phyloP scores from a whole-genome alignment of 2,888 invertebrate species.

The Drosophila macrospina region DNA sequence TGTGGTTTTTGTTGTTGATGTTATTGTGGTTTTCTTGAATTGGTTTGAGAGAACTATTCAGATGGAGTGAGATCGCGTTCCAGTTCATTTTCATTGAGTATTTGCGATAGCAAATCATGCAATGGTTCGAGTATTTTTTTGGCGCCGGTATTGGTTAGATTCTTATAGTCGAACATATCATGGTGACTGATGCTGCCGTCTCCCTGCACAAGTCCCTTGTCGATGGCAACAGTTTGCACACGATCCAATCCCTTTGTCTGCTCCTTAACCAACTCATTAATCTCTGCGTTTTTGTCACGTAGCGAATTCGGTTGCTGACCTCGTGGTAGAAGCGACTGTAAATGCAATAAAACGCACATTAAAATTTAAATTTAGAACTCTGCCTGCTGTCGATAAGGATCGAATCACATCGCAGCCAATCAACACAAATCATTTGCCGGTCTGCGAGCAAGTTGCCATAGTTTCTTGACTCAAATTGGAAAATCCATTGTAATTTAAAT shows the following conservation, averaged over 20 bases:
- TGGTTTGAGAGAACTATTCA: slow-evolving; percentile 86
- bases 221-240: slow-evolving; percentile 92
- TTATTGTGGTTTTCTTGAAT: slow-evolving; percentile 1
- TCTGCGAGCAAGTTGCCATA: no score
- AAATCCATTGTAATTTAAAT: not conserved
- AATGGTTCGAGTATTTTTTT: slow-evolving; percentile 94
- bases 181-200: slow-evolving; percentile 94
- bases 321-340: slow-evolving; percentile 93
- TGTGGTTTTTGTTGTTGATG: not conserved
- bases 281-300: slow-evolving; percentile 90
- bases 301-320: slow-evolving; percentile 94
- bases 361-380: slow-evolving; percentile 4
- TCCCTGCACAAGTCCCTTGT: slow-evolving; percentile 91
- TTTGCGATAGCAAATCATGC: slow-evolving; percentile 91
- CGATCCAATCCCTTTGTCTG: slow-evolving; percentile 88
- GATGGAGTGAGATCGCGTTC: slow-evolving; percentile 91
- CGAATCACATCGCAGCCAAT: no score
- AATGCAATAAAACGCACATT: slow-evolving; percentile 75
- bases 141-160: slow-evolving; percentile 94
- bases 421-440: no score
- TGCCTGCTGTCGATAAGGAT: not conserved
- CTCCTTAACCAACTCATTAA: slow-evolving; percentile 90
- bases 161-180: slow-evolving; percentile 96
- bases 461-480: no score
- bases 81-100: slow-evolving; percentile 91